phyloP scores from a whole-genome alignment of 2,113 vertebrate genomes.

The Phalacrocorax carbo region DNA sequence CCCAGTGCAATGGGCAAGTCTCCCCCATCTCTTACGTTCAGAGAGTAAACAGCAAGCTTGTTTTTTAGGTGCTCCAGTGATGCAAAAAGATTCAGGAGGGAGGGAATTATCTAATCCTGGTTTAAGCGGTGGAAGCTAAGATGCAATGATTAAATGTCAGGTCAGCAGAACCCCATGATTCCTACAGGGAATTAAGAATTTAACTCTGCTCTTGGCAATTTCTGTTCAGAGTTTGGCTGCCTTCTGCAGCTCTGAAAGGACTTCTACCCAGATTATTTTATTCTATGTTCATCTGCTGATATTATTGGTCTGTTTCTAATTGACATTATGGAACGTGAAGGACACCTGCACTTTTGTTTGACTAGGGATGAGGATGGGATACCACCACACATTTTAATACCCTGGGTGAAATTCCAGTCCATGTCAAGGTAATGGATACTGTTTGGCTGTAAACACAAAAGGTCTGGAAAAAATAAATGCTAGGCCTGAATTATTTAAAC shows the following conservation, averaged over 20 bases:
- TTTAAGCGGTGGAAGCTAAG: not conserved
- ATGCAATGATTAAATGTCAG: not conserved
- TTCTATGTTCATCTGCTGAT: not conserved
- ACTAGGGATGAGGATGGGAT: not conserved
- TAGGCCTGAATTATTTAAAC: constrained; percentile 72
- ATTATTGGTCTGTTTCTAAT: not conserved
- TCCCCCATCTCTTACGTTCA: not conserved
- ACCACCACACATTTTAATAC: constrained; percentile 51
- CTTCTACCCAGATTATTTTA: not conserved
- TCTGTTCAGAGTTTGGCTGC: not conserved
- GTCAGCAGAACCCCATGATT: not conserved
- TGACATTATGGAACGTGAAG: not conserved
- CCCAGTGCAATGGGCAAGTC: not conserved
- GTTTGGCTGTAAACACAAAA: constrained; percentile 58
- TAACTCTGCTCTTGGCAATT: not conserved
- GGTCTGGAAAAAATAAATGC: constrained; percentile 60
- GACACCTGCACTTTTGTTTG: not conserved
- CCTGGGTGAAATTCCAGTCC: constrained; percentile 74
- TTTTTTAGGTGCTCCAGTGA: not conserved
- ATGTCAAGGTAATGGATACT: constrained; percentile 38
- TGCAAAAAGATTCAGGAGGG: not conserved
- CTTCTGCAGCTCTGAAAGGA: not conserved
- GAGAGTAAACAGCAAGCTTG: not conserved
- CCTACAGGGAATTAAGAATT: not conserved
- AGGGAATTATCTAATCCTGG: not conserved